Percentiles rank a stretch among this genome's conserved stretches.
Conservation (phyloP, 1,140 invertebrate genomes). For the Drosophila grimshawi region DNA sequence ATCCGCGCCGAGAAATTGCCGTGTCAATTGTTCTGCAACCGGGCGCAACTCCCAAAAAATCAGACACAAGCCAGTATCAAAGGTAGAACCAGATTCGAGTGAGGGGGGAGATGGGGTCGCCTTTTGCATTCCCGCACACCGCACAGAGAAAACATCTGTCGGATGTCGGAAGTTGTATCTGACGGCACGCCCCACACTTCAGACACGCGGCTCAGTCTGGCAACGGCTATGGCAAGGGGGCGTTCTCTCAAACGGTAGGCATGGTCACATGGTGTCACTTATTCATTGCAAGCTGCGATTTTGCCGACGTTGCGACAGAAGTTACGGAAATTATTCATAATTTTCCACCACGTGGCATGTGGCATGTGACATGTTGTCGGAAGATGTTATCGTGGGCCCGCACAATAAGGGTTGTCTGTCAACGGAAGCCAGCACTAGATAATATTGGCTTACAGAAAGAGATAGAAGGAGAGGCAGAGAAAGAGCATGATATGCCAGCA, state of each 20-base stretch:
- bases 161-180: slow-evolving; percentile 82
- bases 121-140: slow-evolving; percentile 49
- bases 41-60: slow-evolving; percentile 56
- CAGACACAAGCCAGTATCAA: not conserved
- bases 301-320: slow-evolving; percentile 52
- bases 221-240: not conserved
- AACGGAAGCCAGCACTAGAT: slow-evolving; percentile 40
- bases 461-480: not conserved
- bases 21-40: slow-evolving; percentile 73
- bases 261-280: slow-evolving; percentile 45
- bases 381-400: slow-evolving; percentile 36
- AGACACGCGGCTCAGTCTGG: slow-evolving; percentile 25
- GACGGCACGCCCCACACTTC: slow-evolving; percentile 72
- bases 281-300: slow-evolving; percentile 69
- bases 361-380: slow-evolving; percentile 57
- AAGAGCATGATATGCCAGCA: not conserved
- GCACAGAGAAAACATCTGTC: slow-evolving; percentile 72
- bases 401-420: slow-evolving; percentile 61
- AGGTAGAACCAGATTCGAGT: not conserved
- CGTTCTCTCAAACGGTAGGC: slow-evolving; percentile 30
- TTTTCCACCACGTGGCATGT: slow-evolving; percentile 67
- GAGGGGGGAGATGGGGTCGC: slow-evolving; percentile 5
- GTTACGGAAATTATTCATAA: slow-evolving; percentile 83
- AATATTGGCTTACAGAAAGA: not conserved
- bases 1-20: slow-evolving; percentile 65